Conservation (phyloP, 2,888 invertebrate species). For the Neocrepidodera transversa region DNA sequence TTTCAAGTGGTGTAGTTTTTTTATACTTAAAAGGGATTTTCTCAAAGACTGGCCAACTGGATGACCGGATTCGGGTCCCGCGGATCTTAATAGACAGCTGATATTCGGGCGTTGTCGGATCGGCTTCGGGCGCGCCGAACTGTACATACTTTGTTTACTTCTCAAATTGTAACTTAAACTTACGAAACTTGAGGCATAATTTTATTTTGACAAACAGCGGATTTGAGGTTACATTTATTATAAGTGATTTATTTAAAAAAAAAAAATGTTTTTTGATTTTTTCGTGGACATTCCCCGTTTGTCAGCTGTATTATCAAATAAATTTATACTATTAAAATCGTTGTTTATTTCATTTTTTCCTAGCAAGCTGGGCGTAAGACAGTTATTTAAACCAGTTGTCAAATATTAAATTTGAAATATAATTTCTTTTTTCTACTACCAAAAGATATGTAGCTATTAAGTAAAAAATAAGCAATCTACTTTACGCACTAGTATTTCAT, state of each 20-base stretch:
- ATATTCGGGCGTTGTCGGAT: constrained; percentile 7
- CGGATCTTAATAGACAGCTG: constrained; percentile 18
- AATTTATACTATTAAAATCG: constrained; percentile 57
- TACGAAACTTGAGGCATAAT: constrained; percentile 39
- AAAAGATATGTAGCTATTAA: too few species aligned
- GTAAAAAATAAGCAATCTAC: too few species aligned
- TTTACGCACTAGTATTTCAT: too few species aligned
- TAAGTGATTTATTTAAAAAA: constrained; percentile 36
- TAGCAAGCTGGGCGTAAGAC: too few species aligned
- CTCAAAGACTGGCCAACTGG: constrained; percentile 12
- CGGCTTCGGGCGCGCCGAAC: constrained; percentile 22
- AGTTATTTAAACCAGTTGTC: too few species aligned
- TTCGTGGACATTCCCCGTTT: constrained; percentile 60
- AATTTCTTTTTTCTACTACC: too few species aligned
- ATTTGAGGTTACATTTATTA: constrained; percentile 36
- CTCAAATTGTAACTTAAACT: constrained; percentile 39
- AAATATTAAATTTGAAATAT: too few species aligned
- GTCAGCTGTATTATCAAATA: constrained; percentile 60
- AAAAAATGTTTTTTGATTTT: constrained; percentile 39
- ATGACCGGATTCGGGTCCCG: constrained; percentile 10
- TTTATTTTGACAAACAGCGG: constrained; percentile 52
- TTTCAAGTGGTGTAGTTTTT: constrained; percentile 13
- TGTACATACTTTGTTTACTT: constrained; percentile 37
- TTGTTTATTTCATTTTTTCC: constrained; percentile 3
- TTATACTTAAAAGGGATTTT: constrained; percentile 16